phyloP scores from a whole-genome alignment of 1,140 invertebrate species.

The Leptonema lineaticorne region DNA sequence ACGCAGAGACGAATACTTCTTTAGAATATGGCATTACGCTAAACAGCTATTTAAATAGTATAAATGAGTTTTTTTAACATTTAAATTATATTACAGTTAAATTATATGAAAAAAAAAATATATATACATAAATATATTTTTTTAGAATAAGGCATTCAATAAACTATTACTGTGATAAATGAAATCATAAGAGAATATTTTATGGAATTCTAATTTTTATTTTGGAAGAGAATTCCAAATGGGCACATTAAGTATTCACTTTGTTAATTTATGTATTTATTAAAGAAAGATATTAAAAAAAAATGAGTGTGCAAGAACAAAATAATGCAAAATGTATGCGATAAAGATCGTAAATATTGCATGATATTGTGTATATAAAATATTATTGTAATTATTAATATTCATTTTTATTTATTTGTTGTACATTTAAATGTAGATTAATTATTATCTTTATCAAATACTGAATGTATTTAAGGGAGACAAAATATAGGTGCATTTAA shows the following conservation, averaged over 20 bases:
- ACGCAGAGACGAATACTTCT: constrained; percentile 90
- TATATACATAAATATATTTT: too few species aligned
- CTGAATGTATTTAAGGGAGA: constrained; percentile 35
- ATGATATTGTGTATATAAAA: not conserved
- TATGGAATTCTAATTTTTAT: not conserved
- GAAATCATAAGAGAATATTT: constrained; percentile 23
- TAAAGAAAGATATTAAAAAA: not conserved
- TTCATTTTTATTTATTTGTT: constrained; percentile 3
- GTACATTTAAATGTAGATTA: not conserved
- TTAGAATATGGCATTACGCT: constrained; percentile 87
- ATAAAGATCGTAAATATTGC: not conserved
- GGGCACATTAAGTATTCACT: too few species aligned
- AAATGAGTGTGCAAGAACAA: too few species aligned
- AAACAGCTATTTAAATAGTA: constrained; percentile 76
- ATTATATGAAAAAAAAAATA: not conserved
- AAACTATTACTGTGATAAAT: constrained; percentile 25
- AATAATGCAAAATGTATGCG: not conserved
- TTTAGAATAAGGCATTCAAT: not conserved
- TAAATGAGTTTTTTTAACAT: not conserved
- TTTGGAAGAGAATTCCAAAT: not conserved
- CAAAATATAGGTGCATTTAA: constrained; percentile 41
- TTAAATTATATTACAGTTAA: not conserved
- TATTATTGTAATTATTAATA: constrained; percentile 8
- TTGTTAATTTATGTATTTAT: too few species aligned
- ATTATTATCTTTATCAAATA: not conserved